Conservation (phyloP, 64 coral and sea anemone species). For the Pocillopora verrucosa region DNA sequence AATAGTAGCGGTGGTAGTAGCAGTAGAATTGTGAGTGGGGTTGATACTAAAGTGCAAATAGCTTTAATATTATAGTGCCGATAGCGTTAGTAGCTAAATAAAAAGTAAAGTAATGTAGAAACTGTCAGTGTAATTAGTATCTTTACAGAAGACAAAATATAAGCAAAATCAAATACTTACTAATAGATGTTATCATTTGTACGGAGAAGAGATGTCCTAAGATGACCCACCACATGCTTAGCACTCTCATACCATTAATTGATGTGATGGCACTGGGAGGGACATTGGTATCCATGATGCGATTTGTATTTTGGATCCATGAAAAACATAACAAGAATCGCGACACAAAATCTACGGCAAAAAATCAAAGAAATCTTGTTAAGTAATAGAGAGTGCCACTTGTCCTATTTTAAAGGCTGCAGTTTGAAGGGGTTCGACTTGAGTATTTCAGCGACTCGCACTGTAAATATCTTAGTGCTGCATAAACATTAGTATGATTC, state of each 20-base stretch:
- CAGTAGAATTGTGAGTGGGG: too few species aligned
- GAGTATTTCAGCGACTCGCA: not conserved
- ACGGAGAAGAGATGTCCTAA: conserved; percentile 68
- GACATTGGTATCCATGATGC: conserved; percentile 70
- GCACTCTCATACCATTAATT: conserved; percentile 74
- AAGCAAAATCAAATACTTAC: conserved; percentile 29
- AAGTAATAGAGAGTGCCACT: not conserved
- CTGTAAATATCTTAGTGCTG: too few species aligned
- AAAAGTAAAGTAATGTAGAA: too few species aligned
- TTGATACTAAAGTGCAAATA: too few species aligned
- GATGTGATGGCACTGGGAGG: conserved; percentile 73
- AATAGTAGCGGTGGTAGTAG: too few species aligned
- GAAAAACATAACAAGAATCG: conserved; percentile 52
- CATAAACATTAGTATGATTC: too few species aligned
- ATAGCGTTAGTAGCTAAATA: too few species aligned
- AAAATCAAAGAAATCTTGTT: not conserved
- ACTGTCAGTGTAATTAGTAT: too few species aligned
- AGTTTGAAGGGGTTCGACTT: not conserved
- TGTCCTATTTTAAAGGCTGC: too few species aligned
- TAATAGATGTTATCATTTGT: not conserved
- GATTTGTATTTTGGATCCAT: conserved; percentile 11
- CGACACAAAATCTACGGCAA: conserved; percentile 15
- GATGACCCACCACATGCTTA: conserved; percentile 92
- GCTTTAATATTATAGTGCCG: too few species aligned
- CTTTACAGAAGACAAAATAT: too few species aligned